Evolutionary conservation across 2,113 vertebrate genomes (phyloP).

Genomic region (human): GRCh38 chr2:99691501-99692000

Average conservation of each 20-base stretch:
- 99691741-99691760: conserved; percentile 25
- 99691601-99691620: neutral
- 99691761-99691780: conserved; percentile 61
- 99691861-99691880: neutral
- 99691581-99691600: neutral
- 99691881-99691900: neutral
- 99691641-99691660: neutral
- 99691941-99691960: neutral
- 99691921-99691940: neutral
- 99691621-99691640: neutral
- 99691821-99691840: conserved; percentile 56
- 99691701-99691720: conserved; percentile 63
- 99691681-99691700: conserved; percentile 72
- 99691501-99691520: neutral
- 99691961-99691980: neutral
- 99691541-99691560: neutral
- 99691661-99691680: conserved; percentile 72
- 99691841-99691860: neutral
- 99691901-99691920: neutral
- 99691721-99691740: conserved; percentile 63
- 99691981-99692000: neutral
- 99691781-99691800: conserved; percentile 35
- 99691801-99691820: conserved; percentile 59
- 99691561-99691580: neutral
- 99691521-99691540: neutral